Evolutionary conservation across 2,797 vertebrate species (phyloP).

Genomic region (Smutsia temminckii): DNA sequence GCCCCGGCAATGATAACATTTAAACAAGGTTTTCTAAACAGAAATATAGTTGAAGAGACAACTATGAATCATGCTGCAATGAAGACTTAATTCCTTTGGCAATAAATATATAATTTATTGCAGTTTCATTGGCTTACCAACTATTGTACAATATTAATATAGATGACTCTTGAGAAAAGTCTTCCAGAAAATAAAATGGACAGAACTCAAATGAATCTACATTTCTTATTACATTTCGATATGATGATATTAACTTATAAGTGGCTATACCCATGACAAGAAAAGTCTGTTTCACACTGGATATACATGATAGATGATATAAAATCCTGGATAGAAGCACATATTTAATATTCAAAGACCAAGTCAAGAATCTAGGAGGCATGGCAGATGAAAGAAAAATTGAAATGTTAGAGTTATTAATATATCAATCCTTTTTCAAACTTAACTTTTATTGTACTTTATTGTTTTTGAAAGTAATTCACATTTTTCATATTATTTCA

Average conservation of each 20-base stretch:
- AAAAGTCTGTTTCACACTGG: background rate
- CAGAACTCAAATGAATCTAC: background rate
- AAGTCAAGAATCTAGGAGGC: background rate
- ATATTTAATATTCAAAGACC: conserved; percentile 31
- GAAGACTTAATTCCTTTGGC: background rate
- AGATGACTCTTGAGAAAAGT: background rate
- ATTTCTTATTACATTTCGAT: conserved; percentile 47
- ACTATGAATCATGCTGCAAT: background rate
- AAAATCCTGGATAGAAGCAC: conserved; percentile 4
- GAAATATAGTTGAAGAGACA: background rate
- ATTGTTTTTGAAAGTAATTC: background rate
- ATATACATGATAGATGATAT: background rate
- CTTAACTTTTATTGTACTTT: background rate
- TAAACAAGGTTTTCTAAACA: background rate
- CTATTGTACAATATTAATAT: background rate
- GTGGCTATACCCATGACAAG: background rate
- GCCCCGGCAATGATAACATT: background rate
- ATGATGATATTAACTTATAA: conserved; percentile 26
- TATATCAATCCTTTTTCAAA: conserved; percentile 4
- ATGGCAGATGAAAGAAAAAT: background rate
- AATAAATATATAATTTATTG: background rate
- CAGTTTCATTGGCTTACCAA: background rate
- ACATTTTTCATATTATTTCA: conserved; percentile 29
- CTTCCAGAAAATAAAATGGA: conserved; percentile 35
- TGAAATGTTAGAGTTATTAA: conserved; percentile 18